Percentiles rank a stretch among this genome's conserved stretches.
Evolutionary conservation across 2,797 vertebrate species (phyloP).

Genomic region (Glossophaga mutica): DNA sequence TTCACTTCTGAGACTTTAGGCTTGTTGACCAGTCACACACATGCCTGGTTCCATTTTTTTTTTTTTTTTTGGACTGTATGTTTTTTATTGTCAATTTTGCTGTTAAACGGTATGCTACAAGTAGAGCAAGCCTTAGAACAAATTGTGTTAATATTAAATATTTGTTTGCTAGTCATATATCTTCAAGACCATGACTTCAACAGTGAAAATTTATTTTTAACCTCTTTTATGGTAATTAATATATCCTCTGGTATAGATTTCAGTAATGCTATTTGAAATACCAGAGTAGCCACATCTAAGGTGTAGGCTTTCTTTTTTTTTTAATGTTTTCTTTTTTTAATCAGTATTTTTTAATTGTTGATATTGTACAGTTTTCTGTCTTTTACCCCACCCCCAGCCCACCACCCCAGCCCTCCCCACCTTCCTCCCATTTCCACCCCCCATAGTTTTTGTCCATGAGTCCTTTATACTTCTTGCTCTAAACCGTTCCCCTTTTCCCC

Average conservation of each 20-base stretch:
- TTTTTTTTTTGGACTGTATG: background rate
- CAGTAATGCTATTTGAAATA: constrained; percentile 33
- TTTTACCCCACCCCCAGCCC: too few relatives aligned
- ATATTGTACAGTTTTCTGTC: too few relatives aligned
- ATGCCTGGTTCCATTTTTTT: background rate
- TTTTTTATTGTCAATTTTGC: background rate
- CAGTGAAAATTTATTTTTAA: constrained; percentile 9
- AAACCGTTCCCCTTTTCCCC: too few relatives aligned
- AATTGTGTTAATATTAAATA: background rate
- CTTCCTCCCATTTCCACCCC: too few relatives aligned
- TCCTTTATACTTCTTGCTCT: too few relatives aligned
- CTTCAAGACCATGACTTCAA: constrained; percentile 8
- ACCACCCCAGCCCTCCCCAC: too few relatives aligned
- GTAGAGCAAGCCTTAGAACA: background rate
- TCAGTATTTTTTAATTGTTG: too few relatives aligned
- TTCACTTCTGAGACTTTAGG: background rate
- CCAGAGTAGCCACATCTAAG: background rate
- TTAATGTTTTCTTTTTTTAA: too few relatives aligned
- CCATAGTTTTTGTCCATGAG: too few relatives aligned
- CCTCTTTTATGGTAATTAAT: constrained; percentile 20
- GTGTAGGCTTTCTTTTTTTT: background rate
- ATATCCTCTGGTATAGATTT: background rate
- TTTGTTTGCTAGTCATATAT: background rate
- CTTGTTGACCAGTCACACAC: background rate
- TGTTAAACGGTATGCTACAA: background rate